Conservation (phyloP, 2,113 vertebrate species). For the Orycteropus afer region DNA sequence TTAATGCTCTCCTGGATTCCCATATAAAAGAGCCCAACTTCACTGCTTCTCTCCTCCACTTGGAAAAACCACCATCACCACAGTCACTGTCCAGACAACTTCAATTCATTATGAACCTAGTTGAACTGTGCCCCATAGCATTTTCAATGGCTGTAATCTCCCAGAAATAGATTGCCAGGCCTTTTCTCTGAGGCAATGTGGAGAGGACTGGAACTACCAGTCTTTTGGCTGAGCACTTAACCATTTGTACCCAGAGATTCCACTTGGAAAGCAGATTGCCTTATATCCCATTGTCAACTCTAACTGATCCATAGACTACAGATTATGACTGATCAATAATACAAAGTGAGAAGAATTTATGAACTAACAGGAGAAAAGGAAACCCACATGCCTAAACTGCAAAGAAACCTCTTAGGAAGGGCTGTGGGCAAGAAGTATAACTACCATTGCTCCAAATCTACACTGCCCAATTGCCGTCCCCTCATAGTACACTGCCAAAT, state of each 20-base stretch:
- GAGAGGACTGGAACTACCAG: not conserved
- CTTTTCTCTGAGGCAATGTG: not conserved
- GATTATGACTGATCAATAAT: not conserved
- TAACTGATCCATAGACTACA: not conserved
- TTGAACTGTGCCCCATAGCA: not conserved
- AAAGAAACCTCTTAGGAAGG: not conserved
- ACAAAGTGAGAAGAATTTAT: not conserved
- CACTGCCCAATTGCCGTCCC: rapidly evolving
- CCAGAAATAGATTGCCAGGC: not conserved
- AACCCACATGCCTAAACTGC: not conserved
- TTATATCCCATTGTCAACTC: not conserved
- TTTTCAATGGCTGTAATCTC: not conserved
- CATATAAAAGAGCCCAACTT: not conserved
- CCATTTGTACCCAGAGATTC: not conserved
- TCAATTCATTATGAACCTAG: too few species aligned
- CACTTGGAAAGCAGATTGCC: not conserved
- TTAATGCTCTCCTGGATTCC: not conserved
- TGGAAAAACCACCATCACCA: not conserved
- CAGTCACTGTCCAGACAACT: not conserved
- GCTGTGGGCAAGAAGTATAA: not conserved
- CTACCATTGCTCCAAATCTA: rapidly evolving
- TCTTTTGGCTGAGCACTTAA: not conserved
- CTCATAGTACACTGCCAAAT: rapidly evolving
- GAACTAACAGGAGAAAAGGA: not conserved
- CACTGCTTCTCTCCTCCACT: not conserved